phyloP scores from a whole-genome alignment of 2,113 vertebrate species.

The Dascyllus trimaculatus region DNA sequence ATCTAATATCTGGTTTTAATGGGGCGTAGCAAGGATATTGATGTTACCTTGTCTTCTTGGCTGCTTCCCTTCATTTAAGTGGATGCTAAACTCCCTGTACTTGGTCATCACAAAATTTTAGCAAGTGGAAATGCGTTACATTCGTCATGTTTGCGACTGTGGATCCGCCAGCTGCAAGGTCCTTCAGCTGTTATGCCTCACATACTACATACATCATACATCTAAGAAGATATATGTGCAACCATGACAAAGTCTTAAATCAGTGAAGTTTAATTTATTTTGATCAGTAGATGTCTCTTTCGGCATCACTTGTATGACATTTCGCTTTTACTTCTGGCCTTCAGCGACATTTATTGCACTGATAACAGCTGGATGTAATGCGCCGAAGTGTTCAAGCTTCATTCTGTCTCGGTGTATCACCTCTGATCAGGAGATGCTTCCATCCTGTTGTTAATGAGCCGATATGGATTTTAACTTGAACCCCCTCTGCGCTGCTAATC shows the following conservation, averaged over 20 bases:
- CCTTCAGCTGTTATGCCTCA: not conserved
- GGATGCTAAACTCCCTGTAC: not conserved
- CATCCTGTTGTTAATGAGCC: conserved; percentile 30
- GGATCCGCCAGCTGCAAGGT: not conserved
- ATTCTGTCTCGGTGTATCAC: not conserved
- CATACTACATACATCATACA: too few species aligned
- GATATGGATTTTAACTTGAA: conserved; percentile 51
- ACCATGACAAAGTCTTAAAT: not conserved
- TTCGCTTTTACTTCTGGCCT: not conserved
- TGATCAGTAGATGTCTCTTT: not conserved
- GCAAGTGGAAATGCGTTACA: not conserved
- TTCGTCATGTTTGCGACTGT: not conserved
- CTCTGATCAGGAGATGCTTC: conserved; percentile 14
- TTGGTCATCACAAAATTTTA: conserved; percentile 8
- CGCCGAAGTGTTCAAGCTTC: not conserved
- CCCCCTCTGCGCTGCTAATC: conserved; percentile 40
- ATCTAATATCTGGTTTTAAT: conserved; percentile 37
- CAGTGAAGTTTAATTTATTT: not conserved
- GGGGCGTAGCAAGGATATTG: conserved; percentile 26
- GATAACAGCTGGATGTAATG: conserved; percentile 5
- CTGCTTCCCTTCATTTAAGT: conserved; percentile 14
- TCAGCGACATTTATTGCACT: not conserved
- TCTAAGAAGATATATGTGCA: not conserved
- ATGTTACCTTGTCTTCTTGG: conserved; percentile 6
- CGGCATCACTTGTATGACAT: too few species aligned